Evolutionary conservation across 2,797 vertebrate species (phyloP).

Genomic region (Mormyrops attenuatus): DNA sequence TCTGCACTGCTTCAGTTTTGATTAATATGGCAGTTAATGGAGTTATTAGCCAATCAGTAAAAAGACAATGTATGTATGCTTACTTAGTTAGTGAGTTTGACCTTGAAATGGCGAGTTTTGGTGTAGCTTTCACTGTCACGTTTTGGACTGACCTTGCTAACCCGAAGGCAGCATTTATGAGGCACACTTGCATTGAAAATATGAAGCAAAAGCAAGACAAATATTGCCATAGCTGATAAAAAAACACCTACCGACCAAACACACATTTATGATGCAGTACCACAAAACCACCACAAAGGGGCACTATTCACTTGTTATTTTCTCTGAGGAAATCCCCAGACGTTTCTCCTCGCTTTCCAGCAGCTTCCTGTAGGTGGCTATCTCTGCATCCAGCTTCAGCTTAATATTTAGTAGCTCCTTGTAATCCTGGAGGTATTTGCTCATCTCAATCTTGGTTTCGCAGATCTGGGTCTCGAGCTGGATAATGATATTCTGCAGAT

Average conservation of each 20-base stretch:
- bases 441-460: slow-evolving; percentile 29
- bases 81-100: neutral
- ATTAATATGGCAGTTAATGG: neutral
- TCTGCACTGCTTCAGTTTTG: neutral
- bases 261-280: neutral
- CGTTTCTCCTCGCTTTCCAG: slow-evolving; percentile 71
- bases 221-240: neutral
- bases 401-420: slow-evolving; percentile 18
- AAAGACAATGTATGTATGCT: neutral
- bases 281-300: neutral
- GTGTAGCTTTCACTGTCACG: neutral
- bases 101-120: neutral
- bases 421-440: slow-evolving; percentile 17
- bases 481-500: slow-evolving; percentile 56
- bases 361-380: slow-evolving; percentile 40
- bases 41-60: neutral
- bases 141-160: neutral
- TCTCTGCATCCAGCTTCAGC: slow-evolving; percentile 31
- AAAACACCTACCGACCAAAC: neutral
- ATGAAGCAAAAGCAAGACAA: neutral
- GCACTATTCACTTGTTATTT: slow-evolving; percentile 26
- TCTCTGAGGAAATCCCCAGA: slow-evolving; percentile 61
- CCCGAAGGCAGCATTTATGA: neutral
- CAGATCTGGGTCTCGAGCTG: slow-evolving; percentile 69
- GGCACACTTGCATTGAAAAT: neutral